A percentile compares a stretch with the other conserved stretches of the same genome.
Evolutionary conservation across 2,797 vertebrate species (phyloP).

Genomic region (Lepus townsendii): DNA sequence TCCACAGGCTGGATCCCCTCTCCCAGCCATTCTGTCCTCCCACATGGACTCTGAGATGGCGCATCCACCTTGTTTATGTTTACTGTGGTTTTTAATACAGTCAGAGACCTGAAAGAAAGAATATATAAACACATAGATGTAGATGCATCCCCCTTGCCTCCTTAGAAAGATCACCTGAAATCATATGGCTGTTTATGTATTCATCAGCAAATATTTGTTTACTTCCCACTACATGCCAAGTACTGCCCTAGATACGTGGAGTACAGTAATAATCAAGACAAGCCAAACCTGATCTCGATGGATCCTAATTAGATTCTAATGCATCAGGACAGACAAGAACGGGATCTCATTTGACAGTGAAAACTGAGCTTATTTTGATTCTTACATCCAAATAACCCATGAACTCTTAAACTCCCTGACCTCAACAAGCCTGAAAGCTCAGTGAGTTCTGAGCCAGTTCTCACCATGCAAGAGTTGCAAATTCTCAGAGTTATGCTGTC

Average conservation of each 20-base stretch:
- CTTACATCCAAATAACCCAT: conserved; percentile 9
- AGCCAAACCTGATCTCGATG: neutral
- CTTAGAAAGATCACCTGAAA: neutral
- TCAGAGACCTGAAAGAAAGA: conserved; percentile 3
- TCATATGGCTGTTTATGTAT: neutral
- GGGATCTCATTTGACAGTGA: conserved; percentile 52
- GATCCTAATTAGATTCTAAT: neutral
- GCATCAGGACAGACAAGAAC: neutral
- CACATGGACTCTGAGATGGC: neutral
- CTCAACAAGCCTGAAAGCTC: neutral
- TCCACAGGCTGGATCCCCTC: no score
- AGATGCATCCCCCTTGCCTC: neutral
- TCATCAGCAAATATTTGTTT: neutral
- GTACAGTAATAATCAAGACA: neutral
- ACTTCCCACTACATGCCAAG: neutral
- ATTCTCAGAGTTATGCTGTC: neutral
- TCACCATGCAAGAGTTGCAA: neutral
- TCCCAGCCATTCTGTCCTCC: neutral
- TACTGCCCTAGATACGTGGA: neutral
- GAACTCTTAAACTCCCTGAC: conserved; percentile 55
- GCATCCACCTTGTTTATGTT: neutral
- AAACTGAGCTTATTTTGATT: conserved; percentile 59
- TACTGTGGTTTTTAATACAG: neutral
- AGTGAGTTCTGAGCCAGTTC: conserved; percentile 34
- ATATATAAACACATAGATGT: neutral